Conservation (phyloP, 2,113 vertebrate genomes). For the Tautogolabrus adspersus region DNA sequence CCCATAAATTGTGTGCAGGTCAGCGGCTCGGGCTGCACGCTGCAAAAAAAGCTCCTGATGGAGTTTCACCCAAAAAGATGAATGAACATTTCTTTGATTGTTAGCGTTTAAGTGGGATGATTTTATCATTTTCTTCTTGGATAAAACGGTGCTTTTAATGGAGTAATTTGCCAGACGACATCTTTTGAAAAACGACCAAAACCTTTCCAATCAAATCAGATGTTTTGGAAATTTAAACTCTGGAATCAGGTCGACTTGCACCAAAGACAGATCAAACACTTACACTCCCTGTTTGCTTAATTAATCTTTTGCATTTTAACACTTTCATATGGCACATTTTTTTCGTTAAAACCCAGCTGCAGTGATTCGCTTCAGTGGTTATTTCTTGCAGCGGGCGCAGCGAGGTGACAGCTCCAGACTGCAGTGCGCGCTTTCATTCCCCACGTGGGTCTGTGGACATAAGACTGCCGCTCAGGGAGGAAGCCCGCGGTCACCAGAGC, state of each 20-base stretch:
- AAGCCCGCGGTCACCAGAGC: conserved; percentile 71
- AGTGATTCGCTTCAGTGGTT: neutral
- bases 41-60: conserved; percentile 30
- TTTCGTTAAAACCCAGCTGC: no score
- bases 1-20: conserved; percentile 79
- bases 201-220: no score
- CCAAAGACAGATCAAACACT: no score
- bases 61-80: neutral
- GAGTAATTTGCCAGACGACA: neutral
- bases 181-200: neutral
- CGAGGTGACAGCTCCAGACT: conserved; percentile 75
- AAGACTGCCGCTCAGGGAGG: conserved; percentile 70
- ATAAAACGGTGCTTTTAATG: no score
- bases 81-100: neutral
- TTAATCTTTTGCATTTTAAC: no score
- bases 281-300: no score
- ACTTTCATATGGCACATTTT: neutral
- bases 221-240: no score
- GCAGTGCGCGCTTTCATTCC: conserved; percentile 63
- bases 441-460: conserved; percentile 79
- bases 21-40: conserved; percentile 41
- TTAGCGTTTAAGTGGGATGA: neutral
- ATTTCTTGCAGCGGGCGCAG: conserved; percentile 52
- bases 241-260: no score
- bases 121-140: no score